These are phyloP conservation scores for Micrasema longulum DNA, from an alignment of 1,140 invertebrate genomes.

Conservation along the genomic window DNA sequence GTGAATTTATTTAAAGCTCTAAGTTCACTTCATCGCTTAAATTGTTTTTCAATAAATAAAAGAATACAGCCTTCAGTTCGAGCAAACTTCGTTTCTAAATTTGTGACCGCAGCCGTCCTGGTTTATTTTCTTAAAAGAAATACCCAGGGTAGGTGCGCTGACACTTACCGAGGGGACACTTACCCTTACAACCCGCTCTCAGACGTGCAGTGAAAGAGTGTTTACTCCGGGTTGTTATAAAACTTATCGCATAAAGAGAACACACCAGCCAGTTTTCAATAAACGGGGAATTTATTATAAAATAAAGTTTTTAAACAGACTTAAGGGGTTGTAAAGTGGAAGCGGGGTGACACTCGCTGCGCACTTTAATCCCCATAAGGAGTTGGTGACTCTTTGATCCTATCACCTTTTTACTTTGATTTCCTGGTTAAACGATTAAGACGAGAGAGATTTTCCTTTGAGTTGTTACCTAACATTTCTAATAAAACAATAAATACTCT, in stretches of 20 bases:
- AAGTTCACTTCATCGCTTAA: slow-evolving; percentile 8
- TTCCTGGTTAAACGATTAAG: background rate
- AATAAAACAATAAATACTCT: no score
- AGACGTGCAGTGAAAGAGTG: slow-evolving; percentile 20
- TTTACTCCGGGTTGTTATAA: slow-evolving; percentile 40
- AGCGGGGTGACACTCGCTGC: slow-evolving; percentile 11
- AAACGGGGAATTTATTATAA: slow-evolving; percentile 53
- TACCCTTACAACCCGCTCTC: background rate
- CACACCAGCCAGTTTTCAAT: slow-evolving; percentile 48
- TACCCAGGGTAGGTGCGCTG: background rate
- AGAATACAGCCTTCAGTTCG: slow-evolving; percentile 25
- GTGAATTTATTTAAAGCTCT: background rate
- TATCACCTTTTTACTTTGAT: slow-evolving; percentile 12
- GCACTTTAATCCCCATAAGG: slow-evolving; percentile 16
- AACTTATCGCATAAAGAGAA: slow-evolving; percentile 52
- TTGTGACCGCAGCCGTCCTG: slow-evolving; percentile 17
- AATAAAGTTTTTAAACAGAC: slow-evolving; percentile 52
- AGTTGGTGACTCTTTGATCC: slow-evolving; percentile 13
- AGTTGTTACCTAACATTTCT: no score
- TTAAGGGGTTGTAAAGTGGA: slow-evolving; percentile 28
- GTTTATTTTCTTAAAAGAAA: slow-evolving; percentile 41
- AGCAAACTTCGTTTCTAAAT: slow-evolving; percentile 37
- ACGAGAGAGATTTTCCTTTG: no score
- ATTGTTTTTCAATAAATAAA: slow-evolving; percentile 26
- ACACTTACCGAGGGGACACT: background rate